Evolutionary conservation across 2,113 vertebrate genomes (phyloP), one percentile per base, ranked within the genome.

Genomic region (Pimephales promelas): DNA sequence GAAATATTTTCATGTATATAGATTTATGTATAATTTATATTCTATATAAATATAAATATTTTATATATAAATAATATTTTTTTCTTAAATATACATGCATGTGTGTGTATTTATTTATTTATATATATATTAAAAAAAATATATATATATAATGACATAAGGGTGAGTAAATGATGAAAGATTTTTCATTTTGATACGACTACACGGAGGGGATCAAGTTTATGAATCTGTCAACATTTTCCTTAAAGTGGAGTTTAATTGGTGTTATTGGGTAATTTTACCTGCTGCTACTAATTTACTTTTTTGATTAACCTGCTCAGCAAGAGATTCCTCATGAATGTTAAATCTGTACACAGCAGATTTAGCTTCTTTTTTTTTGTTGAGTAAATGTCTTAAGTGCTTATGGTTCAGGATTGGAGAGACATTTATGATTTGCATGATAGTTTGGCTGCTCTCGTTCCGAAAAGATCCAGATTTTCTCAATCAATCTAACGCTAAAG

Each of bases 381-480:
- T 2, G 22, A 20, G n/a, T 77, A 77, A 73, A 13, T 49, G n/a
- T 61, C 13, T 31, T 31, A 31, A 52, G 43, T 74, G 20, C 16
- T 43, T 31, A 31, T 34, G 16, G 2, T 49, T 76, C 7, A 10
- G 26, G 36, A 47, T 13, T 28, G 28, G 40, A 45, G 13, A 73
- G 59, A 31, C 43, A n/a, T 70, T 26, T 26, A 61, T 28, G 43
- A 52, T 61, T 80, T 83, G 81, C 85, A 73, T 73, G 74, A 79
- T 22, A n/a, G 57, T 79, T 79, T 72, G 54, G 31, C 61, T 79
- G 54, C 74, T 43, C 13, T 66, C 79, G 10, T 83, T 22, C 26
- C 72, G 40, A 80, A 75, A 85, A 85, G 84, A 85, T 85, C 84
- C 84, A 86, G 76, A 75, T 79, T 75, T 73, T 31, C 66, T 40